A percentile compares a stretch with the other conserved stretches of the same genome.
These are phyloP conservation scores for Drosophila recens DNA, from an alignment of 2,888 invertebrate species.

Conservation along the genomic window DNA sequence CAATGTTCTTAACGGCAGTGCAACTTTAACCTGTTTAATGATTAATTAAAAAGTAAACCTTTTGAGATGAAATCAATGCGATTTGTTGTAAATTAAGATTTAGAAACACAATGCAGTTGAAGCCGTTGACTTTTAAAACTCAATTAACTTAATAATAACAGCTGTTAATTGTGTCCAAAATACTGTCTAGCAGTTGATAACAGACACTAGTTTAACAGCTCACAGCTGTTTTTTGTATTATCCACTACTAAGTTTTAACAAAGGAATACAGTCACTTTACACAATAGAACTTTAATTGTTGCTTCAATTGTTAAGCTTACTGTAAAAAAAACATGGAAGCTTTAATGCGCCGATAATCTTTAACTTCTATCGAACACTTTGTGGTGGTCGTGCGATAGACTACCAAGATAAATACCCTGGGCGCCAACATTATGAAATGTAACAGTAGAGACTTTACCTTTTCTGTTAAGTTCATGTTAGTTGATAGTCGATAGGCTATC, in stretches of 20 bases:
- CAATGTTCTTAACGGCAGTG: constrained; percentile 1
- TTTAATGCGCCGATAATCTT: neutral
- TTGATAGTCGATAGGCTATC: neutral
- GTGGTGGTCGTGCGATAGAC: constrained; percentile 8
- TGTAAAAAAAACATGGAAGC: neutral
- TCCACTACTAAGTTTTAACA: neutral
- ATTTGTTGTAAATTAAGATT: neutral
- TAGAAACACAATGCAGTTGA: no score
- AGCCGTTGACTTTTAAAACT: no score
- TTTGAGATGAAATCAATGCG: neutral
- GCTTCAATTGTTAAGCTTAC: neutral
- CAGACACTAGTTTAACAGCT: neutral
- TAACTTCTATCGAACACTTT: neutral
- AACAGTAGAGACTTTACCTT: no score
- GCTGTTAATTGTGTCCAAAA: neutral
- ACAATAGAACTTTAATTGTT: neutral
- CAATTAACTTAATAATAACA: neutral
- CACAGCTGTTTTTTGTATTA: constrained; percentile 8
- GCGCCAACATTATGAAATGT: neutral
- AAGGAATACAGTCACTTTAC: neutral
- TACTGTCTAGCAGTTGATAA: neutral
- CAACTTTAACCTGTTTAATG: neutral
- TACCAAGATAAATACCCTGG: neutral
- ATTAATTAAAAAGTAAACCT: neutral
- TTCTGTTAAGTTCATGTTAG: neutral